These are phyloP conservation scores for Clarias pachynema DNA, from an alignment of 2,797 vertebrate genomes.

Conservation along the genomic window DNA sequence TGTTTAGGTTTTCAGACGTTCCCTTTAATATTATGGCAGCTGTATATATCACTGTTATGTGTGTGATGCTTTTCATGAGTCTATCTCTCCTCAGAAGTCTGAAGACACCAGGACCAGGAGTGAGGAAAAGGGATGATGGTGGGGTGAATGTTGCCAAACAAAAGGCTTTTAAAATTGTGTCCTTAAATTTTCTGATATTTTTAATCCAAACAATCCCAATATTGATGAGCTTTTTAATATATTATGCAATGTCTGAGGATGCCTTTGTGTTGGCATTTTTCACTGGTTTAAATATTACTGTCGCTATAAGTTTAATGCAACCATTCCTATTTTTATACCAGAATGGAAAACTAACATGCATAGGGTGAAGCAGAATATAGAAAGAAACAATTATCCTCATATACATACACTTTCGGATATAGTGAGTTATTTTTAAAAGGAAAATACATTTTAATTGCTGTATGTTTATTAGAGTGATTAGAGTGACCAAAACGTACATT, in stretches of 20 bases:
- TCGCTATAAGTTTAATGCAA: background rate
- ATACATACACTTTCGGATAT: too few species aligned
- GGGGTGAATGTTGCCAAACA: background rate
- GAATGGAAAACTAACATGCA: background rate
- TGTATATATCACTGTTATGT: background rate
- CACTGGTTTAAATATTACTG: background rate
- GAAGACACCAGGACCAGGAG: constrained; percentile 9
- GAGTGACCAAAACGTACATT: too few species aligned
- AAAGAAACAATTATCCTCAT: too few species aligned
- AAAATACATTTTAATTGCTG: too few species aligned
- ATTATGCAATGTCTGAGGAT: background rate
- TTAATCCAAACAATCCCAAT: constrained; percentile 8
- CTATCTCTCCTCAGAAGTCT: constrained; percentile 30
- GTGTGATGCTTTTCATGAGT: background rate
- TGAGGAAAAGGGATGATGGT: background rate
- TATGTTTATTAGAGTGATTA: too few species aligned
- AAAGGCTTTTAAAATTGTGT: constrained; percentile 8
- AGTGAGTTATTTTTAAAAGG: too few species aligned
- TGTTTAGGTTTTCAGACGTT: background rate
- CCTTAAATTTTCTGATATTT: constrained; percentile 21
- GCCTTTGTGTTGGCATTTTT: background rate
- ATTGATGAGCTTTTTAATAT: too few species aligned
- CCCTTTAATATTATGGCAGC: background rate
- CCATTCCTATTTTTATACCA: constrained; percentile 12
- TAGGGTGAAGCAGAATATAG: background rate